Evolutionary conservation across 2,888 invertebrate genomes (phyloP), one percentile per base, ranked within the genome.

Genomic region (Hypselothyrea guttata): DNA sequence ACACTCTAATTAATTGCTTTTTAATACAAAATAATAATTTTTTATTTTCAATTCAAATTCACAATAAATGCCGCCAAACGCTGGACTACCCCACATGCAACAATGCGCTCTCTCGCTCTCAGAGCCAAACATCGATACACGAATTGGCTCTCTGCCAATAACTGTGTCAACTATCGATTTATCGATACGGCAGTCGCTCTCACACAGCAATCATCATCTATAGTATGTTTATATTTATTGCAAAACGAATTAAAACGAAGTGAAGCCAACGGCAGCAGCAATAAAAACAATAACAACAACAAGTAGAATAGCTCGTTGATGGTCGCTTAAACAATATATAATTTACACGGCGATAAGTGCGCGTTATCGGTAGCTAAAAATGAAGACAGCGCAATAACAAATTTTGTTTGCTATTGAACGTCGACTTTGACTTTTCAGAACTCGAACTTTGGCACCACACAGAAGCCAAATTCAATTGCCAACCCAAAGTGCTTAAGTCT

Each of bases 361-460:
- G 8, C 13, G 52, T 57, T 69, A 71, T 69, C 69, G 30, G 13
- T 11, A 33, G 4, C 28, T 16, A 7, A 34, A 45, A 22, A 7
- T 9, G n/a, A 30, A 12, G 2, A 13, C 16, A 38, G 22, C 22
- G 22, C 22, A 27, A 44, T 47, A 44, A 42, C 27, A 35, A 49
- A n/a, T n/a, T n/a, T n/a, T n/a, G n/a, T 37, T 48, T 45, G 7
- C 2, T 35, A 44, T 44, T 68, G 73, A 71, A 72, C 72, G 62
- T 71, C 58, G 69, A 52, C 48, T 53, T 30, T 12, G 44, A 30
- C 46, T 67, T 58, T 51, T 62, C 42, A 71, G 64, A 76, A 76
- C 72, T 66, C 77, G 84, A 81, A 78, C 77, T 78, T 78, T 78
- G 77, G 62, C 58, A 59, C 62, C 41, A 7, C 27, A n/a, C 18